Base-by-base conservation (phyloP, 2,888 invertebrate species). In the Drosophila mayaguana region DNA sequence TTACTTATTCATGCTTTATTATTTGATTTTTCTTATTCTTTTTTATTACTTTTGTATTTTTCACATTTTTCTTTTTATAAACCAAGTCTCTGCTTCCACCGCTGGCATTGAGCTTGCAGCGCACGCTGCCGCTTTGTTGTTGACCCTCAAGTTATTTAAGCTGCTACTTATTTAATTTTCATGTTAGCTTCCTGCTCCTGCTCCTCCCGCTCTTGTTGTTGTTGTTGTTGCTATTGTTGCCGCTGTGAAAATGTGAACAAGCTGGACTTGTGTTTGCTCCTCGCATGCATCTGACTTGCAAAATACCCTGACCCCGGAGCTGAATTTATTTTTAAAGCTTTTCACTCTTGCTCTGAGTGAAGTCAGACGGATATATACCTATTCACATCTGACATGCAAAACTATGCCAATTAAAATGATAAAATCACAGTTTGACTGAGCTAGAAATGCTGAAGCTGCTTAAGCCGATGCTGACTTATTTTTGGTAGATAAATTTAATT, bases 161-260 rank as follows among this genome's bases (percentile, higher is more conserved):
- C 87, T 83, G 71, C 81, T 88, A 81, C 90, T 90, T 86, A 90
- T 90, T 90, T 89, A 83, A 89, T 86, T 89, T 88, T 88, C 90
- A 89, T 83, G 78, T 83, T 48, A 48, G 18, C 48, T 48, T 28
- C 6, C 48, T 80, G 46, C 55, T 65, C 55, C 63, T 59, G 43
- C 55, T 46, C 2, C 48, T 57, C 50, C 62, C 36, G 51, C 45
- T 45, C 9, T 43, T 38, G 2, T n/a, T 60, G 43, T 63, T 60
- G 16, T 7, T 40, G 16, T 16, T 22, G 8, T 2, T 18, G 5
- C 2, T 42, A 11, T 18, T 43, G 12, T 11, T 14, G 34, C 12
- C 14, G 14, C 14, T 36, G 36, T 43, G 3, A 45, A 48, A 48
- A 48, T 48, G 48, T 48, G 48, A 2, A 28, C 48, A 48, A 18